phyloP scores from a whole-genome alignment of 2,888 invertebrate genomes.

The Sclerodermus sp. region DNA sequence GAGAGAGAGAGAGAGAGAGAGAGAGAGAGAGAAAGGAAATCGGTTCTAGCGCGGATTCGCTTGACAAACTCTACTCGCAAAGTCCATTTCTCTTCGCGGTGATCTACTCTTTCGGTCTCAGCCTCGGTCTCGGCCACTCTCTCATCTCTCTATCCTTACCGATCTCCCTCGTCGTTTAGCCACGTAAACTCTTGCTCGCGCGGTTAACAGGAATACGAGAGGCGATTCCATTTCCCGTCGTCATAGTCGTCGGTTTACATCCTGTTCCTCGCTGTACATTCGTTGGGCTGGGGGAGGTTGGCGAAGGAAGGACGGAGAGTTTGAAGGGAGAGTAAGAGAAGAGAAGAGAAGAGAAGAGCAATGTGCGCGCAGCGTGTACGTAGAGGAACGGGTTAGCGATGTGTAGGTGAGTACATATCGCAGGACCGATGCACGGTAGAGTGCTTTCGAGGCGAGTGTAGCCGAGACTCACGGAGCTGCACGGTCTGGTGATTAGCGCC shows the following conservation, averaged over 20 bases:
- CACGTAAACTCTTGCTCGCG: not conserved
- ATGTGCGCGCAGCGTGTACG: not conserved
- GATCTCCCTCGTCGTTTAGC: slow-evolving; percentile 7
- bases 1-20: not conserved
- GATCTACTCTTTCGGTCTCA: no score
- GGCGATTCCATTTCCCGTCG: slow-evolving; percentile 44
- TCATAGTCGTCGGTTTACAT: slow-evolving; percentile 45
- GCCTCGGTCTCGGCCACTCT: not conserved
- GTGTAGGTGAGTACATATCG: not conserved
- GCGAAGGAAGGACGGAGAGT: no score
- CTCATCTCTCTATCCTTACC: not conserved
- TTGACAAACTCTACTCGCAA: not conserved
- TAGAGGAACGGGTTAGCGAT: not conserved
- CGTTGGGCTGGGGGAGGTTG: no score
- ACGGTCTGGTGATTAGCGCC: slow-evolving; percentile 58
- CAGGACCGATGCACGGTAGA: slow-evolving; percentile 43
- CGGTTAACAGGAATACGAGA: slow-evolving; percentile 20
- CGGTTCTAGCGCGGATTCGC: not conserved
- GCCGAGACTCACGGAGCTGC: slow-evolving; percentile 49
- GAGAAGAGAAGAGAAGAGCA: no score
- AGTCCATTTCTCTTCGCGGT: no score
- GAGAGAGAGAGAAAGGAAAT: not conserved
- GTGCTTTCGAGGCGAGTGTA: slow-evolving; percentile 53
- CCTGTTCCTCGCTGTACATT: slow-evolving; percentile 25
- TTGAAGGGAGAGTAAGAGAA: no score